These are phyloP conservation scores for Geotrupes spiniger DNA, from an alignment of 2,888 invertebrate species.

Conservation along the genomic window DNA sequence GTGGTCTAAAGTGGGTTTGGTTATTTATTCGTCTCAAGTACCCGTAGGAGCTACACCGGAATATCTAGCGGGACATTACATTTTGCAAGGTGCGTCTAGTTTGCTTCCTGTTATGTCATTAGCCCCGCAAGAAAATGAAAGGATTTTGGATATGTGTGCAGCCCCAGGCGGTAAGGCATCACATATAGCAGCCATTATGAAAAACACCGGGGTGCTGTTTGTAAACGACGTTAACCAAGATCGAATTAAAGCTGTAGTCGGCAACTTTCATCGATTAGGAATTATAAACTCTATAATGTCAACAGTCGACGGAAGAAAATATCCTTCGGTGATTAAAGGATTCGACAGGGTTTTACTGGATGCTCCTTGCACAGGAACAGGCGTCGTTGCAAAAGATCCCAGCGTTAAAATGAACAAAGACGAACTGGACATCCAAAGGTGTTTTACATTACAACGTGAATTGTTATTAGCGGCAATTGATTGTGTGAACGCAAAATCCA, in stretches of 20 bases:
- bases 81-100: constrained; percentile 95
- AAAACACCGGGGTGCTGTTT: constrained; percentile 93
- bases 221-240: constrained; percentile 94
- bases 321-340: constrained; percentile 79
- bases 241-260: constrained; percentile 86
- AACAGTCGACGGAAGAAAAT: constrained; percentile 85
- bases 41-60: constrained; percentile 98
- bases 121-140: constrained; percentile 93
- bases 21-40: constrained; percentile 93
- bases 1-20: constrained; percentile 86
- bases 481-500: constrained; percentile 87
- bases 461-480: constrained; percentile 95
- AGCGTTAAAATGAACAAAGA: constrained; percentile 93
- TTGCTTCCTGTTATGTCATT: constrained; percentile 97
- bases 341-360: constrained; percentile 96
- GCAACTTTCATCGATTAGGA: constrained; percentile 95
- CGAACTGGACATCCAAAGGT: constrained; percentile 83
- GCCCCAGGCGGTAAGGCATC: constrained; percentile 99
- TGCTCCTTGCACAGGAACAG: constrained; percentile 98
- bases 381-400: constrained; percentile 96
- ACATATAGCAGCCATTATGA: constrained; percentile 97
- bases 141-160: constrained; percentile 93
- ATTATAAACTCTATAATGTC: constrained; percentile 91
- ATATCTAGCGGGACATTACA: constrained; percentile 97
- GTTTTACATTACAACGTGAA: constrained; percentile 89